These are phyloP conservation scores for Hiodon alosoides DNA, from an alignment of 2,113 vertebrate species.

Conservation along the genomic window DNA sequence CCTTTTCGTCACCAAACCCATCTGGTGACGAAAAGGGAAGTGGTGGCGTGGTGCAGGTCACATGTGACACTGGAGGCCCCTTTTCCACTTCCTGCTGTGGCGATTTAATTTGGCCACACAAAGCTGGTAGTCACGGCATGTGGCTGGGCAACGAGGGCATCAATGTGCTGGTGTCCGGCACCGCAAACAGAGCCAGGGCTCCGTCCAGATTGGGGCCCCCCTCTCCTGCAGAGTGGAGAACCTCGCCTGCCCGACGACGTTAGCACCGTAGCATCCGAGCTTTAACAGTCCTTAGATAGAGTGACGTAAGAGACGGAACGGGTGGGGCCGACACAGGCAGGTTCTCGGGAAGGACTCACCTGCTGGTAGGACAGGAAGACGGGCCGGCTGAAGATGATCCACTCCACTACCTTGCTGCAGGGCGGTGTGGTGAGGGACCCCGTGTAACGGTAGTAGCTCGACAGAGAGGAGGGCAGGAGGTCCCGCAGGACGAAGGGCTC, in stretches of 20 bases:
- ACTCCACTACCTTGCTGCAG: conserved; percentile 91
- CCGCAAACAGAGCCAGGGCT: conserved; percentile 23
- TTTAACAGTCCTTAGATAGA: too few relatives aligned
- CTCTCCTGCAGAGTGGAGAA: too few relatives aligned
- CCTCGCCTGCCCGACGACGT: too few relatives aligned
- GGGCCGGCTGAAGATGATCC: conserved; percentile 85
- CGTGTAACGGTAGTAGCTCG: conserved; percentile 89
- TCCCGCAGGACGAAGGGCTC: conserved; percentile 89
- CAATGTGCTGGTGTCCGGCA: conserved; percentile 3
- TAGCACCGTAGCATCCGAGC: too few relatives aligned
- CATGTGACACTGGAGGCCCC: too few relatives aligned
- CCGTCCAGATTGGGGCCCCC: conserved; percentile 30
- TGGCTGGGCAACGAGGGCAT: too few relatives aligned
- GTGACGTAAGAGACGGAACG: background rate
- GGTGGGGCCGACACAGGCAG: background rate
- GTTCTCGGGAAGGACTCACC: conserved; percentile 54
- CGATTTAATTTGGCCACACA: background rate
- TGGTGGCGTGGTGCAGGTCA: too few relatives aligned
- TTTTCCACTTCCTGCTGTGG: background rate
- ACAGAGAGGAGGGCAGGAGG: conserved; percentile 76
- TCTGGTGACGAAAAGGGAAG: too few relatives aligned
- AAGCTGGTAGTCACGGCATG: background rate
- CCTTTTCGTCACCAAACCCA: too few relatives aligned
- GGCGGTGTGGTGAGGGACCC: conserved; percentile 93
- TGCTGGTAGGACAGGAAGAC: conserved; percentile 89